Conservation (phyloP, 2,797 vertebrate genomes). For the Phataginus tricuspis region DNA sequence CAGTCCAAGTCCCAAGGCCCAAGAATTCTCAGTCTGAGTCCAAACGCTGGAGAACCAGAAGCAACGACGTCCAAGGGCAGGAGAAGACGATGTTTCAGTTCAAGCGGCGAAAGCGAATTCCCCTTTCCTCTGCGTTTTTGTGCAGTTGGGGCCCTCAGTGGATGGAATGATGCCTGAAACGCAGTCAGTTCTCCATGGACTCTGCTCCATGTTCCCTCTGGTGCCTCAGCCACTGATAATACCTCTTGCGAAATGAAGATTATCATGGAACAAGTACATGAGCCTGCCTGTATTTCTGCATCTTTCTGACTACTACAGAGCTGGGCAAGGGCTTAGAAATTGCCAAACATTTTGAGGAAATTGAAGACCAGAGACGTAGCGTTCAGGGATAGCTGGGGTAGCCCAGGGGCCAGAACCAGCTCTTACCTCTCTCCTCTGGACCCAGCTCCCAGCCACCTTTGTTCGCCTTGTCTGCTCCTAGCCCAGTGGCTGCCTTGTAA, state of each 20-base stretch:
- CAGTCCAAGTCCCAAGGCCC: no score
- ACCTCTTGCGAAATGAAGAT: background rate
- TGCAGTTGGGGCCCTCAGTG: no score
- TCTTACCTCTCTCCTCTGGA: background rate
- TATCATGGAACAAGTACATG: background rate
- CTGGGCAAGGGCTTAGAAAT: background rate
- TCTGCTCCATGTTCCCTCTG: fast-evolving
- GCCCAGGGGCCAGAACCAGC: background rate
- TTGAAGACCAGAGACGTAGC: background rate
- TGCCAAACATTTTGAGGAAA: background rate
- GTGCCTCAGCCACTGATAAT: no score
- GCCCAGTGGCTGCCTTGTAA: background rate
- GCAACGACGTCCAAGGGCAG: no score
- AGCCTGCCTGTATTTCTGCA: background rate
- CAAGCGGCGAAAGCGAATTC: no score
- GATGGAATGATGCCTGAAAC: no score
- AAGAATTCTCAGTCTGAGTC: no score
- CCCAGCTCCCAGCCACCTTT: background rate
- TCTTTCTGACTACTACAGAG: background rate
- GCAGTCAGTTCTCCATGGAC: fast-evolving
- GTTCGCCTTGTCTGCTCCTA: background rate
- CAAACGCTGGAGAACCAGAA: no score
- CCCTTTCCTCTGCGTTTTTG: no score
- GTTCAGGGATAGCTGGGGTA: fast-evolving
- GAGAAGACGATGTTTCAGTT: no score